Conservation (phyloP, 2,888 invertebrate species). For the Lordiphosa fenestrarum region DNA sequence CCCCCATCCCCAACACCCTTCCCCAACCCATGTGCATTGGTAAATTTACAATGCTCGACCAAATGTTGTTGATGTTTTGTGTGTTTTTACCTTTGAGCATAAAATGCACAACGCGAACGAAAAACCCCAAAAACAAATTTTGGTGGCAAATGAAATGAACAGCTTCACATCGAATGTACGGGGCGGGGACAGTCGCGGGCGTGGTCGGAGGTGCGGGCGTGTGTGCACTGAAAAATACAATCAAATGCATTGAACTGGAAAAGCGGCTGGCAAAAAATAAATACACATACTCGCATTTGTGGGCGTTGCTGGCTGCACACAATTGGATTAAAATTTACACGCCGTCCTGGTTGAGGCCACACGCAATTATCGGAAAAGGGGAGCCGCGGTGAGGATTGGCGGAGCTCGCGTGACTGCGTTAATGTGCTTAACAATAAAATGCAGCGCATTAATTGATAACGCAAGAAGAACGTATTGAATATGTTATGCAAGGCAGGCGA, state of each 20-base stretch:
- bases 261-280: conserved; percentile 70
- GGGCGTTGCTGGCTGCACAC: conserved; percentile 63
- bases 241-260: conserved; percentile 73
- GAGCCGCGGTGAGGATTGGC: neutral
- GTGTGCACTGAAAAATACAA: conserved; percentile 61
- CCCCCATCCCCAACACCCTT: too few relatives aligned
- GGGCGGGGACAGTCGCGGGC: conserved; percentile 3
- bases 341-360: conserved; percentile 53
- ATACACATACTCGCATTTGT: conserved; percentile 57
- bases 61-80: conserved; percentile 33
- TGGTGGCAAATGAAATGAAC: conserved; percentile 60
- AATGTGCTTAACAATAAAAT: conserved; percentile 75
- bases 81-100: conserved; percentile 57
- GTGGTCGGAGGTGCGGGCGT: conserved; percentile 24
- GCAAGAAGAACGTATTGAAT: conserved; percentile 6
- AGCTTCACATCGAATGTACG: conserved; percentile 23
- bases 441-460: conserved; percentile 72
- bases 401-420: conserved; percentile 65
- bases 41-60: conserved; percentile 41
- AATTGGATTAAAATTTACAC: conserved; percentile 76
- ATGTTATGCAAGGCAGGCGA: conserved; percentile 3
- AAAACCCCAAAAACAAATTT: conserved; percentile 50
- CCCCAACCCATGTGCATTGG: conserved; percentile 10
- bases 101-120: conserved; percentile 45
- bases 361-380: conserved; percentile 54